Percentiles rank a stretch among this genome's conserved stretches.
phyloP scores from a whole-genome alignment of 2,113 vertebrate species.

The Vulpes lagopus region DNA sequence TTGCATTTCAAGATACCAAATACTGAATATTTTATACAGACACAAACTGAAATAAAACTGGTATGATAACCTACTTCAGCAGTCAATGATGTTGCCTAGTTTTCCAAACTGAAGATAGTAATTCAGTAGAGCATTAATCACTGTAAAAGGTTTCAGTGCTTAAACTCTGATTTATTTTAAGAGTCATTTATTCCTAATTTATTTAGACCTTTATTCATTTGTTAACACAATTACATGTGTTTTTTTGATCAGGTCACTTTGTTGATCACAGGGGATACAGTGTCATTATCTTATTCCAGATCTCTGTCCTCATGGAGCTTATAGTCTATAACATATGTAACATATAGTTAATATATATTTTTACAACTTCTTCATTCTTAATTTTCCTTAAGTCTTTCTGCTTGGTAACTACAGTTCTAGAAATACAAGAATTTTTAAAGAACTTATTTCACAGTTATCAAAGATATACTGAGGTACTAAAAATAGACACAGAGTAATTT shows the following conservation, averaged over 20 bases:
- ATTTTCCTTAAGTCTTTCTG: not conserved
- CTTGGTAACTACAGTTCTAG: not conserved
- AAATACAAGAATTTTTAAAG: not conserved
- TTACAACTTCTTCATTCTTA: not conserved
- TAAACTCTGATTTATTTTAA: not conserved
- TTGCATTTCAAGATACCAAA: not conserved
- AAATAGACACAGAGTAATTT: not conserved
- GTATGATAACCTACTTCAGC: not conserved
- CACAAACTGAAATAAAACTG: conserved; percentile 36
- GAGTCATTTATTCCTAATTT: not conserved
- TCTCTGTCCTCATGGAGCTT: not conserved
- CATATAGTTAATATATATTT: not conserved
- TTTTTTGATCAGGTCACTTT: conserved; percentile 42
- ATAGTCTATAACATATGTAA: not conserved
- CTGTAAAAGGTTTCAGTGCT: not conserved
- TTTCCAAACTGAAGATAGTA: not conserved
- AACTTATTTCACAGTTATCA: not conserved
- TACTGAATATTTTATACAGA: not conserved
- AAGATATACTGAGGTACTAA: not conserved
- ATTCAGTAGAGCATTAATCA: not conserved
- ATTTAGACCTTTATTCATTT: not conserved
- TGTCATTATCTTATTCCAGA: not conserved
- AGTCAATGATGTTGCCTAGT: not conserved
- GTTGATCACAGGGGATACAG: not conserved
- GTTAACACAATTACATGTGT: not conserved